Evolutionary conservation across 30 jellyfish, hydroid and myxozoan genomes (phyloP), one percentile per base, ranked within the genome.

Genomic region (Hydra vulgaris): DNA sequence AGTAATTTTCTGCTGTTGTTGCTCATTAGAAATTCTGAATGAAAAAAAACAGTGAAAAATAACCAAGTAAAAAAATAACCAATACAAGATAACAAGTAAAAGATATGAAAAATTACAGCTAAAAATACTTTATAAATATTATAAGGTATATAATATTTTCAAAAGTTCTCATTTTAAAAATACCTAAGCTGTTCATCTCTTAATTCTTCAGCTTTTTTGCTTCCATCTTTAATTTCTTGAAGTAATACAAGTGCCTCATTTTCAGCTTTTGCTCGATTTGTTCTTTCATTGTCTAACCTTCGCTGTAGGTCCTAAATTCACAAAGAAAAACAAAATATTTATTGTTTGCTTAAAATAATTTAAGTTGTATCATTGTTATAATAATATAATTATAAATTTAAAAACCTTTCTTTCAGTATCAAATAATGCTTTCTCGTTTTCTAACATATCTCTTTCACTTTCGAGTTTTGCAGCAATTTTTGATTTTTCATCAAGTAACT

Each of bases 201-300:
- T 66, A 84, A 27, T 15, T 84, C 98, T 74, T 92, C 96, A 16
- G 88, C 96, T 70, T 87, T 86, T 73, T 91, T 80, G 68, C 74
- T 84, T 67, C 87, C 87, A 54, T 82, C 95, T 66, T 86, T 87
- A 21, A 87, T 27, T 80, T 91, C 98, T 53, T 83, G 80, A 0
- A 80, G 76, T 25, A 87, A 84, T 56, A 84, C 76, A 24, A 72
- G 66, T 24, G 87, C 80, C 79, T 92, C 98, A 25, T 67, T 81
- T 69, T 92, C 98, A 23, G 96, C 89, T 73, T 92, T 92, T 54
- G 87, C 95, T 53, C 98, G 89, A 27, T 87, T 91, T 0, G 86
- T 80, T 81, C 94, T 87, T 66, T 92, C 98, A 84, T 70, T 73
- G 25, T 84, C 88, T 7, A 92, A 88, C 70, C 85, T 71, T 74